Evolutionary conservation across 2,797 vertebrate genomes (phyloP).

Genomic region (Siniperca undulata): DNA sequence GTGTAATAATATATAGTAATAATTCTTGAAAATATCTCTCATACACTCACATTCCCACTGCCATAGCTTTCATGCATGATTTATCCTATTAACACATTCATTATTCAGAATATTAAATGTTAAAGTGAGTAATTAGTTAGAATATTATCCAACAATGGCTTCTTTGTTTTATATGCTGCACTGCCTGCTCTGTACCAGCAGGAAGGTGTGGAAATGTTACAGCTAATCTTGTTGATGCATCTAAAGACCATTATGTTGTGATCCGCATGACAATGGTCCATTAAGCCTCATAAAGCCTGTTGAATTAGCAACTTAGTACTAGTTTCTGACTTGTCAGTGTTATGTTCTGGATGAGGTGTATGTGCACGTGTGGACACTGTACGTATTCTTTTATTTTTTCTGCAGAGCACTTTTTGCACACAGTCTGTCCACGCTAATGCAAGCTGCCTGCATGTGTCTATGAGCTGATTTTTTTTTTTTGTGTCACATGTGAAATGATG

Average conservation of each 20-base stretch:
- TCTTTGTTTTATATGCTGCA: neutral
- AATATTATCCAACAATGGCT: neutral
- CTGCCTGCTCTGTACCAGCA: constrained; percentile 8
- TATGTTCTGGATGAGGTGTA: constrained; percentile 16
- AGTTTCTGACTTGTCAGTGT: constrained; percentile 34
- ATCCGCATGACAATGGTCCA: constrained; percentile 81
- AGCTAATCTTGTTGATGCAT: constrained; percentile 76
- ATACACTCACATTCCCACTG: neutral
- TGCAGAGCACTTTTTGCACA: neutral
- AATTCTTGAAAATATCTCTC: neutral
- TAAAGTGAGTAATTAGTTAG: neutral
- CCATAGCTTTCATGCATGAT: neutral
- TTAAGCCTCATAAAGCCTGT: constrained; percentile 77
- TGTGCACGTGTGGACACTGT: constrained; percentile 3
- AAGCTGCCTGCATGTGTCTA: neutral
- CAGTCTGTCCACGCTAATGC: neutral
- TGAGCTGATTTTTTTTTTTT: neutral
- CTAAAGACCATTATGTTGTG: constrained; percentile 79
- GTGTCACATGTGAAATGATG: neutral
- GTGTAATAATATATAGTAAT: too few relatives aligned
- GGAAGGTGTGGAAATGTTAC: constrained; percentile 69
- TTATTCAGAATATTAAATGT: neutral
- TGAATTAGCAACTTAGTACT: constrained; percentile 73
- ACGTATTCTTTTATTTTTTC: neutral
- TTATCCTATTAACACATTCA: neutral